phyloP scores from a whole-genome alignment of 2,113 vertebrate species.

The Bos indicus region DNA sequence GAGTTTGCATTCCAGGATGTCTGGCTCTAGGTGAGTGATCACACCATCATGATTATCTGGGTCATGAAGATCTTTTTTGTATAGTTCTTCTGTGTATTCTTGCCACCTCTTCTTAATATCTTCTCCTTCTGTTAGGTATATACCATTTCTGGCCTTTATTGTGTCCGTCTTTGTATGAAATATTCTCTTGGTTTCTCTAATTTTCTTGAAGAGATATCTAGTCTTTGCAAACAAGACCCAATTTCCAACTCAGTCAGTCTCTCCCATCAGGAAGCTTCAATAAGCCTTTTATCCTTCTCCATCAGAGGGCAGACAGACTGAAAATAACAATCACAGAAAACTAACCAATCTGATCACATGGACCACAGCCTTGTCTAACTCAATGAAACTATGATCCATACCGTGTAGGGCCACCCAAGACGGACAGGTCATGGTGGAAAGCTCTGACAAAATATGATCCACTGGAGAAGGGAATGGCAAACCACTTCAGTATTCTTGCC shows the following conservation, averaged over 20 bases:
- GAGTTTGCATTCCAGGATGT: not conserved
- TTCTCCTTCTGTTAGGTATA: not conserved
- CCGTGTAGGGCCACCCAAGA: not conserved
- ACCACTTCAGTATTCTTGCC: not conserved
- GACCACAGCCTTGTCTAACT: not conserved
- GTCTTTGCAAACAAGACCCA: not conserved
- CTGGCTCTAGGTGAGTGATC: not conserved
- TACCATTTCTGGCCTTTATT: not conserved
- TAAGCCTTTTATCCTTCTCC: not conserved
- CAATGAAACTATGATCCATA: not conserved
- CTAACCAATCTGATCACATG: not conserved
- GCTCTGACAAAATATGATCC: not conserved
- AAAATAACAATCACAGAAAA: not conserved
- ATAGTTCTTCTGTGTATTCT: not conserved
- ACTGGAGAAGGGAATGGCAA: not conserved
- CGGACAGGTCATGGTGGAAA: accelerated
- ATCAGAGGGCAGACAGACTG: not conserved
- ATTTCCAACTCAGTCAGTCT: not conserved
- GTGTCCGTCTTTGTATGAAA: not conserved
- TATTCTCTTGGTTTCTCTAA: not conserved
- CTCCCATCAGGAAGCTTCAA: not conserved
- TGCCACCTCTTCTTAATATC: not conserved
- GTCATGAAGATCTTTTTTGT: not conserved
- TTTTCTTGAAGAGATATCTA: not conserved
- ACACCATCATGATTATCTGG: not conserved